Base-by-base conservation (phyloP, 1,140 invertebrate species). In the Panulirus ornatus region DNA sequence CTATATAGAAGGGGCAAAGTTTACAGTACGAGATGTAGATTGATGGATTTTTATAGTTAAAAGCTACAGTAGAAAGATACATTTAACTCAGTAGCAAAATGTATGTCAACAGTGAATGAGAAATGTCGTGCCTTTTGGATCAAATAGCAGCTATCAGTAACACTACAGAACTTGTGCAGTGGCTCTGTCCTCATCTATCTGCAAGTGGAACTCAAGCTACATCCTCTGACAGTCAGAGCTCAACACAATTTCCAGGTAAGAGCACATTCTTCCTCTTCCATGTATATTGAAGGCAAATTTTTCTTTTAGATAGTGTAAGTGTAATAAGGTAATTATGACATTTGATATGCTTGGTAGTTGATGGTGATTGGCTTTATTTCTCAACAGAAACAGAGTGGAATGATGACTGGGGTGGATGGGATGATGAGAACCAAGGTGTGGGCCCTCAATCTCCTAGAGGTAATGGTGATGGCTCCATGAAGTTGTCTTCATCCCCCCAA, bases 401-500 rank as follows among this genome's bases (percentile, higher is more conserved):
- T 73, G 79, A 90, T n/a, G 88, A 83, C n/a, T 90, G 88, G 88
- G 79, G 73, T 75, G 70, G 58, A n/a, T 84, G 66, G 79, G 71
- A 84, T 40, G 81, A 90, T 2, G 27, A 44, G 44, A 76, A 81
- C 19, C 34, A 40, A 34, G 42, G 76, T 3, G 71, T 42, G 42
- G 81, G 81, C 44, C 11, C 19, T 9, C 19, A 36, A 51, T 8
- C 6, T 27, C 22, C 63, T 30, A 27, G 38, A 27, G 30, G 36
- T 14, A 63, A 36, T 30, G 66, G 66, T 36, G 86, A 71, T 51
- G 22, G 30, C 22, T 22, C 9, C 44, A 42, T 36, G 27, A 54
- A 78, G 34, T 40, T 27, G 3, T 79, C 73, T n/a, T 63, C 86
- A 9, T 88, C 86, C n/a, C 78, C 86, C 14, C 86, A 88, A 19